Evolutionary conservation across 37 sponge, comb jelly and placozoan genomes (phyloP).

Genomic region (Cliona cf. orientalis): DNA sequence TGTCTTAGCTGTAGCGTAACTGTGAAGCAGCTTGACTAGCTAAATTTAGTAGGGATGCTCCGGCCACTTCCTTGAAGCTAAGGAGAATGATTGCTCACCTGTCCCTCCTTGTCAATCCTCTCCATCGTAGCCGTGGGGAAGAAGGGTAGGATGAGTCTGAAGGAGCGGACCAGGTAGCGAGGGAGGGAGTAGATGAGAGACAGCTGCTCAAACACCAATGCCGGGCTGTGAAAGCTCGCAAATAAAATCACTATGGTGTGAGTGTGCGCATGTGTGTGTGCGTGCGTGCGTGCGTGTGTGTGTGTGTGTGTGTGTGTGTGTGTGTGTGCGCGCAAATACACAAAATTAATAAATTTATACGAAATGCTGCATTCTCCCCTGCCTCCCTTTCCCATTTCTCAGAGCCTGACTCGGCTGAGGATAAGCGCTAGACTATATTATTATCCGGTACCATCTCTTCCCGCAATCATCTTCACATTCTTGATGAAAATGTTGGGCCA

Average conservation of each 20-base stretch:
- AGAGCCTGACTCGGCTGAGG: too few relatives aligned
- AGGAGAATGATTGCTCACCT: constrained; percentile 51
- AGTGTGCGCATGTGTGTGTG: too few relatives aligned
- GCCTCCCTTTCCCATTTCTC: too few relatives aligned
- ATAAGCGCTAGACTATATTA: not conserved
- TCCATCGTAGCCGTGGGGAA: constrained; percentile 97
- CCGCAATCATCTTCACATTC: constrained; percentile 79
- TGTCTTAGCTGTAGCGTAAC: too few relatives aligned
- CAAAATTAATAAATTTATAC: too few relatives aligned
- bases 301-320: too few relatives aligned
- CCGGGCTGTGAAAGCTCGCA: constrained; percentile 82
- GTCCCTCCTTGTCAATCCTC: constrained; percentile 91
- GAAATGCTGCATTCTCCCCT: too few relatives aligned
- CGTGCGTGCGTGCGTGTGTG: too few relatives aligned
- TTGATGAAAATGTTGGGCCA: constrained; percentile 95
- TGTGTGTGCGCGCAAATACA: too few relatives aligned
- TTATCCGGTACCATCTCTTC: constrained; percentile 78
- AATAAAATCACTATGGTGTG: constrained; percentile 76
- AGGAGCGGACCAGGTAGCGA: constrained; percentile 87
- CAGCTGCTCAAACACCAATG: constrained; percentile 90
- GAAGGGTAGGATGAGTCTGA: constrained; percentile 89
- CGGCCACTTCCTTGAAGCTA: too few relatives aligned
- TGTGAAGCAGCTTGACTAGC: too few relatives aligned
- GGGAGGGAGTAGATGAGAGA: constrained; percentile 90
- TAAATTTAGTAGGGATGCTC: too few relatives aligned